Evolutionary conservation across 2,888 invertebrate species (phyloP).

Genomic region (Encarsia formosa): DNA sequence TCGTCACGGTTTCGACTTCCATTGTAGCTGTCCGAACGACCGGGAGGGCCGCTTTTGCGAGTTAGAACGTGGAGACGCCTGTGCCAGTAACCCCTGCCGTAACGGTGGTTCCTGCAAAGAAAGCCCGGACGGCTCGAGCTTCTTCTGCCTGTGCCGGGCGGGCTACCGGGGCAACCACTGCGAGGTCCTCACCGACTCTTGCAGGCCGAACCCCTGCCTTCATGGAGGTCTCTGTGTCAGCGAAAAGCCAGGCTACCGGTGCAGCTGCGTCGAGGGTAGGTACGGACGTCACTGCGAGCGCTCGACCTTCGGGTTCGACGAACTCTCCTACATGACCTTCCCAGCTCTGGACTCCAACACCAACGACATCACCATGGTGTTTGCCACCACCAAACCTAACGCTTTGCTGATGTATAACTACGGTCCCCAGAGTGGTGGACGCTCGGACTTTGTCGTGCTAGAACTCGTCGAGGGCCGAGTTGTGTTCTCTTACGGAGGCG

Average conservation of each 20-base stretch:
- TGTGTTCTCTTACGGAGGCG: constrained; percentile 85
- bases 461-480: constrained; percentile 82
- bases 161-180: constrained; percentile 90
- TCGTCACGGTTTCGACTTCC: constrained; percentile 77
- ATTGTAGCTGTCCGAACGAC: constrained; percentile 73
- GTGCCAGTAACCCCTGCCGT: constrained; percentile 79
- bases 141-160: constrained; percentile 87
- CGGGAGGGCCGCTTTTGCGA: constrained; percentile 83
- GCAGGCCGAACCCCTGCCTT: constrained; percentile 88
- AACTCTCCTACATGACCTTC: constrained; percentile 86
- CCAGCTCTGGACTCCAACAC: constrained; percentile 80
- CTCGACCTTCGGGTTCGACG: constrained; percentile 83
- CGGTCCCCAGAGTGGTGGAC: constrained; percentile 79
- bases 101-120: constrained; percentile 90
- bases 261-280: constrained; percentile 78
- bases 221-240: constrained; percentile 85
- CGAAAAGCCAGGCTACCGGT: constrained; percentile 69
- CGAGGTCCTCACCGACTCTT: constrained; percentile 83
- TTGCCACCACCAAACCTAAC: constrained; percentile 84
- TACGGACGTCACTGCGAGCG: constrained; percentile 90
- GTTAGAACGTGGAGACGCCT: constrained; percentile 76
- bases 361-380: constrained; percentile 86
- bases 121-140: constrained; percentile 80
- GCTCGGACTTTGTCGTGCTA: constrained; percentile 89
- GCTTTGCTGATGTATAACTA: constrained; percentile 88